Conservation (phyloP, 2,888 invertebrate genomes). For the Rhodophaea formosa region DNA sequence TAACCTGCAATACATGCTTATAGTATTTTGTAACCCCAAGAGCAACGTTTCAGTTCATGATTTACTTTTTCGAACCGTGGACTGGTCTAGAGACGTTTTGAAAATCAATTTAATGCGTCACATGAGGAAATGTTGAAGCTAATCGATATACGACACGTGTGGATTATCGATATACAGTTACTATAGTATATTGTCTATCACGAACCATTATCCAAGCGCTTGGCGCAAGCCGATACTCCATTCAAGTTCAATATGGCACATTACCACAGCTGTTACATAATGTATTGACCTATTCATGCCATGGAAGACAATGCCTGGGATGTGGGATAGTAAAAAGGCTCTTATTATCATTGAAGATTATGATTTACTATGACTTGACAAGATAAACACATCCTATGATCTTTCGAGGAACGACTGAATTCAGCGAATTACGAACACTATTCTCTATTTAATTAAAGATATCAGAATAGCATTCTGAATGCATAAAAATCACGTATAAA, state of each 20-base stretch:
- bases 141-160: not conserved
- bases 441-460: too few relatives aligned
- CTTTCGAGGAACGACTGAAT: too few relatives aligned
- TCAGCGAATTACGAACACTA: too few relatives aligned
- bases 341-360: not conserved
- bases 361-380: too few relatives aligned
- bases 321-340: not conserved
- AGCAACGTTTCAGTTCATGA: too few relatives aligned
- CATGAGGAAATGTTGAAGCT: not conserved
- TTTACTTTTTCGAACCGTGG: too few relatives aligned
- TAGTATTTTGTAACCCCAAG: too few relatives aligned
- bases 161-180: not conserved
- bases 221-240: not conserved
- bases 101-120: not conserved
- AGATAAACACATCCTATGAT: too few relatives aligned
- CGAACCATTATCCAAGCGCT: not conserved
- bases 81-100: too few relatives aligned
- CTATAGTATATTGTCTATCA: not conserved
- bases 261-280: not conserved
- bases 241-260: not conserved
- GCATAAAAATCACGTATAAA: too few relatives aligned
- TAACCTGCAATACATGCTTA: too few relatives aligned
- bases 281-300: not conserved
- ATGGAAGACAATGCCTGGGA: not conserved
- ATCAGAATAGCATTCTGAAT: too few relatives aligned